Base-by-base conservation (phyloP, 2,797 vertebrate genomes). In the Lacerta viridis region DNA sequence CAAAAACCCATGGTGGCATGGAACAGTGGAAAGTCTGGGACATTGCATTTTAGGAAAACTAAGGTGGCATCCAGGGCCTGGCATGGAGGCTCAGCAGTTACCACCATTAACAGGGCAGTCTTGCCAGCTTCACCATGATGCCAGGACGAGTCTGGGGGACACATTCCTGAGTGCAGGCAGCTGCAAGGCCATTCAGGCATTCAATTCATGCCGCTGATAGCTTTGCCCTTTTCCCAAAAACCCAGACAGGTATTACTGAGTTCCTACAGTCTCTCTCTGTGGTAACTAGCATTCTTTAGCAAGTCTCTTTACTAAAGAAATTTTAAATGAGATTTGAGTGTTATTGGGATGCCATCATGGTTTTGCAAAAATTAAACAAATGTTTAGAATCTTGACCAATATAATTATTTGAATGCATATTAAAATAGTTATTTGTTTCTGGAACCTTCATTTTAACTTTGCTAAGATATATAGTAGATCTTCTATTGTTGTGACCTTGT, bases 401-500 rank as follows among this genome's bases (percentile, higher is more conserved):
- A 86, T 84, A 78, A 71, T 43, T 6, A 0, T 17, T 85, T 61
- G 1, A 25, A 43, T 88, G 10, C 25, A 9, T 83, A 68, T 55
- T 83, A 33, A 87, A 82, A 87, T 2, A 0, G 29, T 82, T 39
- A 93, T 33, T 76, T 81, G 9, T 46, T 80, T 68, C 61, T 50
- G 50, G 0, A 5, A 0, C 87, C 0, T 0, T 61, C 88, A 8
- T 46, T 85, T 36, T 69, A 80, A 69, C 0, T 0, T 1, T 80
- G 39, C 64, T 1, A 0, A 25, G 82, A 68, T 83, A 80, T 59
- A 46, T 27, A 69, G 17, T 43, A 41, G 8, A 18, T 43, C 18
- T 82, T 59, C 55, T n/a, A 78, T 83, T 71, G 10, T 36, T 43
- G 11, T 55, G 88, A 64, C 50, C 66, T 92, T 80, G 80, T 80